phyloP scores from a whole-genome alignment of 2,888 invertebrate species.

The Andrena marginata region DNA sequence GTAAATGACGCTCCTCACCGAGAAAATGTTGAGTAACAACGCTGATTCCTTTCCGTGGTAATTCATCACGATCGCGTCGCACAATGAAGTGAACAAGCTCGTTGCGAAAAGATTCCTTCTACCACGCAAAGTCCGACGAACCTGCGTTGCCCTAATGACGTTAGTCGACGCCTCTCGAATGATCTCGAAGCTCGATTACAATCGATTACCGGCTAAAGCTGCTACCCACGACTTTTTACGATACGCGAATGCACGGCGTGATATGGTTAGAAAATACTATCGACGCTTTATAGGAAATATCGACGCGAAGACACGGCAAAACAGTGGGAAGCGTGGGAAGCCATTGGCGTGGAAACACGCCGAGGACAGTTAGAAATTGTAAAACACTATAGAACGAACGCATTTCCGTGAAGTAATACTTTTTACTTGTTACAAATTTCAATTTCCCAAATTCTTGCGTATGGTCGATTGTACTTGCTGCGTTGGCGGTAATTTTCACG shows the following conservation, averaged over 20 bases:
- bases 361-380: no score
- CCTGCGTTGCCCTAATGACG: conserved; percentile 32
- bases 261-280: no score
- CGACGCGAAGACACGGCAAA: no score
- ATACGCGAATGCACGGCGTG: no score
- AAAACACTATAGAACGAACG: no score
- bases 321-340: no score
- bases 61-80: conserved; percentile 43
- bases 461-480: not conserved
- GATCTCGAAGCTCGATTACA: conserved; percentile 27
- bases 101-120: not conserved
- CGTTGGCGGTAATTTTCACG: not conserved
- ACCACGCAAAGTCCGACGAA: conserved; percentile 14
- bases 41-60: conserved; percentile 11
- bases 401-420: no score
- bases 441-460: no score
- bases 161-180: conserved; percentile 41
- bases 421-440: no score
- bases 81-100: not conserved
- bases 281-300: no score
- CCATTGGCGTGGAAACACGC: no score
- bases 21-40: conserved; percentile 15
- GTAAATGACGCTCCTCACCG: conserved; percentile 24
- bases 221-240: not conserved
- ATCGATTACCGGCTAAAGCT: conserved; percentile 28